Evolutionary conservation across 1,140 invertebrate species (phyloP).

Genomic region (Drosophila mayri): DNA sequence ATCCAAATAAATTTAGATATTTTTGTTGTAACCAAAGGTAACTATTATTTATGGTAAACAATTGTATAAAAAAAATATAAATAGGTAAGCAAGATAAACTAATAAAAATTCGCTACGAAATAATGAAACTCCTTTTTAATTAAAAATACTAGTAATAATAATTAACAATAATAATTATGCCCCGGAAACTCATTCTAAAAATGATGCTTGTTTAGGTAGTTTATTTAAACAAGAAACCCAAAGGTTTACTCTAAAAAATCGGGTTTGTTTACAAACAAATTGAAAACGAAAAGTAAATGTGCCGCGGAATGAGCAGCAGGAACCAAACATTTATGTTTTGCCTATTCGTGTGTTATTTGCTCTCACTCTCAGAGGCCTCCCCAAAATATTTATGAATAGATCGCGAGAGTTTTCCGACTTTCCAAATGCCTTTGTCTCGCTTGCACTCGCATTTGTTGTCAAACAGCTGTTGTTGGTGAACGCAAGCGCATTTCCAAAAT

Average conservation of each 20-base stretch:
- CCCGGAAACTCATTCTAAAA: background rate
- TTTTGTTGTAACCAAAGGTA: no score
- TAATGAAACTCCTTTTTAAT: background rate
- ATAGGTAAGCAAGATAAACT: background rate
- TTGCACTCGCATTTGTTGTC: slow-evolving; percentile 69
- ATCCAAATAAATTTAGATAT: background rate
- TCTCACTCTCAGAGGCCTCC: slow-evolving; percentile 12
- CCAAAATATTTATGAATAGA: slow-evolving; percentile 32
- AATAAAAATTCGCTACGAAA: background rate
- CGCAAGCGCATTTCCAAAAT: slow-evolving; percentile 47
- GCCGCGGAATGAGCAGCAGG: slow-evolving; percentile 32
- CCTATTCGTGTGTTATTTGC: slow-evolving; percentile 11
- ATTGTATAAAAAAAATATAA: no score
- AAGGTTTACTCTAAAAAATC: background rate
- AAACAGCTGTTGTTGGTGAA: slow-evolving; percentile 53
- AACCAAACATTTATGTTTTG: slow-evolving; percentile 19
- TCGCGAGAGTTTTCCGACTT: slow-evolving; percentile 20
- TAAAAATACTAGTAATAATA: background rate
- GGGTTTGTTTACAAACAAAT: slow-evolving; percentile 37
- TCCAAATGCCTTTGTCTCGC: slow-evolving; percentile 29
- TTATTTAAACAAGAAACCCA: background rate
- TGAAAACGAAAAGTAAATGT: slow-evolving; percentile 15
- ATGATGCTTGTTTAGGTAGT: background rate
- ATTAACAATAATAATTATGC: background rate
- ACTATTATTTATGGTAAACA: no score